phyloP scores from a whole-genome alignment of 2,797 vertebrate species.

The Tinamus major region DNA sequence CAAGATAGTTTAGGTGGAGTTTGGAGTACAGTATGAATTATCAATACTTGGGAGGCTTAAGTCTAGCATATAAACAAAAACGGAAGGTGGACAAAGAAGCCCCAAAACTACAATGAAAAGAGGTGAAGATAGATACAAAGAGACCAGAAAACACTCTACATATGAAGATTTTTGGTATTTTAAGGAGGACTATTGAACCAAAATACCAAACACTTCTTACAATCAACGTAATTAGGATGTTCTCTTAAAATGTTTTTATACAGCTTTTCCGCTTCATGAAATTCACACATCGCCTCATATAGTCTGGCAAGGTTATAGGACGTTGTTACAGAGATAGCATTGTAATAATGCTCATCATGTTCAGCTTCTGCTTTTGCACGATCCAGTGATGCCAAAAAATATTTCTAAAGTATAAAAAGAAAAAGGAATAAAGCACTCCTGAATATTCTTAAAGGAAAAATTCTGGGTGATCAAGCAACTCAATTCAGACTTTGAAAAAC shows the following conservation, averaged over 20 bases:
- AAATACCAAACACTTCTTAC: constrained; percentile 81
- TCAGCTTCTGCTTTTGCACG: constrained; percentile 98
- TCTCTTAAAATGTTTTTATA: constrained; percentile 99
- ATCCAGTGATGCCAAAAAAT: constrained; percentile 95
- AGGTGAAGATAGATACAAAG: background rate
- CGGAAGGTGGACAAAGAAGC: background rate
- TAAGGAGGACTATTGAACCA: background rate
- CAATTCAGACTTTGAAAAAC: background rate
- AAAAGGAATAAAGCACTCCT: constrained; percentile 8
- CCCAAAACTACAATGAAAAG: background rate
- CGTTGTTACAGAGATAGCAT: constrained; percentile 98
- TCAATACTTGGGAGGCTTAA: background rate
- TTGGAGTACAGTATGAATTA: background rate
- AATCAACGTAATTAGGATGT: constrained; percentile 99
- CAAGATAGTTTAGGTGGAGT: background rate
- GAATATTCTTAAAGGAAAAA: background rate
- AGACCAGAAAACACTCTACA: background rate
- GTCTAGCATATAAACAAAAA: background rate
- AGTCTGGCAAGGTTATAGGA: constrained; percentile 97
- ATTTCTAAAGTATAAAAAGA: constrained; percentile 86
- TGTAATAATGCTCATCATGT: constrained; percentile 99
- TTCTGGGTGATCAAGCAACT: background rate
- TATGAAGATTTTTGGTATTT: background rate
- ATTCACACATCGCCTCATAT: constrained; percentile 98
- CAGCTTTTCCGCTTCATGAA: constrained; percentile 96